Percentiles rank a stretch among this genome's conserved stretches.
These are phyloP conservation scores for Beris morrisii DNA, from an alignment of 2,888 invertebrate species.

Conservation along the genomic window DNA sequence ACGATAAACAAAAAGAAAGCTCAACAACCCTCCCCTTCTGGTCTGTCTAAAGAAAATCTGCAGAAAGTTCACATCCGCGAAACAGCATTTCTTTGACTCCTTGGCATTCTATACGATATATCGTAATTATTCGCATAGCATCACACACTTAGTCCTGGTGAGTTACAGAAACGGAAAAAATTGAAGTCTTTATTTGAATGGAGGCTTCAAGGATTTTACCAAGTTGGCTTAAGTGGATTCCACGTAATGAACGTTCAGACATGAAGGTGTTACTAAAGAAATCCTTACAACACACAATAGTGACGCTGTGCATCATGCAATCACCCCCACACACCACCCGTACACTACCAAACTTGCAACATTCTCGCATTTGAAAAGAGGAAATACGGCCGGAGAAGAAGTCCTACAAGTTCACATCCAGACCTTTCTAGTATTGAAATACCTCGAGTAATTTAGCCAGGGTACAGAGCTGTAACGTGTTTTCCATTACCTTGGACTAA, in stretches of 20 bases:
- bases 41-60: too few species aligned
- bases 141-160: too few species aligned
- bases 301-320: neutral
- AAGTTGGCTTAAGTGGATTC: conserved; percentile 33
- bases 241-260: conserved; percentile 36
- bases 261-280: conserved; percentile 33
- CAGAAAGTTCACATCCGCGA: too few species aligned
- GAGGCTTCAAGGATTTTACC: conserved; percentile 18
- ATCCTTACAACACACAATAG: conserved; percentile 14
- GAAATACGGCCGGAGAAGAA: conserved; percentile 13
- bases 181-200: neutral
- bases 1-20: too few species aligned
- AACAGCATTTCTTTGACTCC: too few species aligned
- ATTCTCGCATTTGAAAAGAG: too few species aligned
- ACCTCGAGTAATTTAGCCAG: conserved; percentile 14
- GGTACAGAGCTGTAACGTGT: neutral
- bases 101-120: too few species aligned
- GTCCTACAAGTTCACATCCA: conserved; percentile 31
- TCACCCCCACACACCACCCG: conserved; percentile 22
- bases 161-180: too few species aligned
- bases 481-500: conserved; percentile 8
- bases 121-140: too few species aligned
- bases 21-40: too few species aligned
- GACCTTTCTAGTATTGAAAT: neutral
- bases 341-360: neutral